phyloP scores from a whole-genome alignment of 2,113 vertebrate genomes.

The Cyanocitta stelleri region DNA sequence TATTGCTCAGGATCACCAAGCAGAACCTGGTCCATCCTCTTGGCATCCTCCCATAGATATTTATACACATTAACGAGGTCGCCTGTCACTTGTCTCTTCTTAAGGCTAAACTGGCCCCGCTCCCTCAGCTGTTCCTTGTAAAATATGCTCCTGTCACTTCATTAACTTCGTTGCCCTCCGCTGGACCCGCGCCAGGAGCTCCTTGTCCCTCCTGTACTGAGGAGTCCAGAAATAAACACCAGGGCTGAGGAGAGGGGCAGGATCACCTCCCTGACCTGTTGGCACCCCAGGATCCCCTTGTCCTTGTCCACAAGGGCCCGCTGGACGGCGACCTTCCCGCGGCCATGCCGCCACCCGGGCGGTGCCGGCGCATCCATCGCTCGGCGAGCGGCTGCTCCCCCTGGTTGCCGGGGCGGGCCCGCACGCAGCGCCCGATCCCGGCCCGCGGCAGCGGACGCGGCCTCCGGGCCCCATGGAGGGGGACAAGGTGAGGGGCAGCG shows the following conservation, averaged over 20 bases:
- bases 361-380: neutral
- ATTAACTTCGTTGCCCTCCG: accelerated
- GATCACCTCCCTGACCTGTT: neutral
- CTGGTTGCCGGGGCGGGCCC: constrained; percentile 36
- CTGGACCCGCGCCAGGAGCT: neutral
- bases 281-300: neutral
- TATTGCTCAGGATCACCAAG: accelerated
- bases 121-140: neutral
- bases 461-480: constrained; percentile 9
- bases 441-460: neutral
- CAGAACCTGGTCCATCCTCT: neutral
- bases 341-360: neutral
- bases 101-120: neutral
- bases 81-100: too few relatives aligned
- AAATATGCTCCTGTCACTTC: neutral
- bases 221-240: neutral
- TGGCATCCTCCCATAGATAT: neutral
- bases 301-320: accelerated
- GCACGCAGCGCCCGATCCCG: neutral
- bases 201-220: neutral
- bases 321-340: accelerated
- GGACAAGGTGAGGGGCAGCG: constrained; percentile 44
- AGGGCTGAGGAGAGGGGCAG: neutral
- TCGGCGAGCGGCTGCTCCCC: neutral
- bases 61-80: neutral